A percentile compares a stretch with the other conserved stretches of the same genome.
Evolutionary conservation across 35 echinoderm and acorn worm genomes (phyloP).

Genomic region (Apostichopus parvimensis): DNA sequence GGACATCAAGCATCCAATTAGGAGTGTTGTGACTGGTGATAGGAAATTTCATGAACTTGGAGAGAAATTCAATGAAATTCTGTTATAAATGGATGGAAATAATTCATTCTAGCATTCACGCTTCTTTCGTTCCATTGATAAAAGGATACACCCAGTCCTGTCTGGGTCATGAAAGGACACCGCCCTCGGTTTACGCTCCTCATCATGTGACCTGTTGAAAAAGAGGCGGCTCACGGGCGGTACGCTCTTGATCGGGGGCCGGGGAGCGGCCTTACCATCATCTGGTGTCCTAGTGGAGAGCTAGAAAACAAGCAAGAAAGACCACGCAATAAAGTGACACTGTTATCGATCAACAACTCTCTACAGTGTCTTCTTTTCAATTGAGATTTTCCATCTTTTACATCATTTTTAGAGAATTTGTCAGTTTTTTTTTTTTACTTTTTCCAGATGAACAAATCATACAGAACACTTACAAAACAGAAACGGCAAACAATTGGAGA

Average conservation of each 20-base stretch:
- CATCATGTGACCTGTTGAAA: constrained; percentile 62
- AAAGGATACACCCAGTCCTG: constrained; percentile 71
- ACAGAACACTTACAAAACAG: too few species aligned
- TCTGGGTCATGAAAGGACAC: constrained; percentile 81
- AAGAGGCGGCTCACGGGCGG: constrained; percentile 90
- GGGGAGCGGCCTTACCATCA: constrained; percentile 48
- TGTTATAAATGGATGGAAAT: background rate
- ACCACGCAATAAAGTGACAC: too few species aligned
- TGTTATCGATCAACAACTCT: too few species aligned
- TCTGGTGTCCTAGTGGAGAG: constrained; percentile 58
- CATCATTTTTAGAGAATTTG: background rate
- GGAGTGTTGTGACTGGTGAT: too few species aligned
- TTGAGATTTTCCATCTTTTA: background rate
- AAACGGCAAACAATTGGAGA: too few species aligned
- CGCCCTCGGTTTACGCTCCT: constrained; percentile 59
- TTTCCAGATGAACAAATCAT: too few species aligned
- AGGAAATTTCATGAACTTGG: too few species aligned
- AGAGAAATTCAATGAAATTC: background rate
- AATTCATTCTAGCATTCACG: background rate
- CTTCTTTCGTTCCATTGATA: background rate
- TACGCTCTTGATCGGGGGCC: constrained; percentile 86
- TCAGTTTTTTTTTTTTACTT: too few species aligned
- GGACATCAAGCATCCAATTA: too few species aligned
- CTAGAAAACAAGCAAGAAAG: background rate
- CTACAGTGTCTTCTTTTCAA: too few species aligned